Percentiles rank a stretch among this genome's conserved stretches.
Evolutionary conservation across 2,888 invertebrate genomes (phyloP).

Genomic region (Aphrophora alni): DNA sequence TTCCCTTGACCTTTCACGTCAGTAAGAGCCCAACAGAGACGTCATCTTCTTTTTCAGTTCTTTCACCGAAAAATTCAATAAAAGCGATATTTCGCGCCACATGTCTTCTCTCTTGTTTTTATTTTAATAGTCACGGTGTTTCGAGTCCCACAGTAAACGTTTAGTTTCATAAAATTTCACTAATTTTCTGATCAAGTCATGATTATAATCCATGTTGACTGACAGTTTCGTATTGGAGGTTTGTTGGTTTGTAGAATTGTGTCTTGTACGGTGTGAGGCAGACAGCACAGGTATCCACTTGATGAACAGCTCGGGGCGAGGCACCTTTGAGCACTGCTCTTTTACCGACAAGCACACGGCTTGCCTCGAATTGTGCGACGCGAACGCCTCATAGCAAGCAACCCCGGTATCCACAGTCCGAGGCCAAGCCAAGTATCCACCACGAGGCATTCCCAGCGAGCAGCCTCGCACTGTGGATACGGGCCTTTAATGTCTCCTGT

Average conservation of each 20-base stretch:
- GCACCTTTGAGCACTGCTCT: conserved; percentile 38
- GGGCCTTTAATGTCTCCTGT: too few species aligned
- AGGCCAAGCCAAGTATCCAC: conserved; percentile 32
- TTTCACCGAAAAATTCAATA: neutral
- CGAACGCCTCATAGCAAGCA: conserved; percentile 34
- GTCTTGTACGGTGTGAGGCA: conserved; percentile 26
- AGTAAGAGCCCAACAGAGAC: conserved; percentile 29
- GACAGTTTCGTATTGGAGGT: conserved; percentile 28
- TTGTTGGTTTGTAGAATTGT: conserved; percentile 35
- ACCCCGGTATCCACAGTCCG: conserved; percentile 31
- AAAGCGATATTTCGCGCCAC: conserved; percentile 22
- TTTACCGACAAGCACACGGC: conserved; percentile 39
- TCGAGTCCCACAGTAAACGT: conserved; percentile 30
- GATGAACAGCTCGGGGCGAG: conserved; percentile 23
- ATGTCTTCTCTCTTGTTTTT: conserved; percentile 32
- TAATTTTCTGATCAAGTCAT: conserved; percentile 28
- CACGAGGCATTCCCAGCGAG: conserved; percentile 29
- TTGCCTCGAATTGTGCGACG: conserved; percentile 34
- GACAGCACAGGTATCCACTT: conserved; percentile 30
- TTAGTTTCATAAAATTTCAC: conserved; percentile 26
- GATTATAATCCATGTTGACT: conserved; percentile 18
- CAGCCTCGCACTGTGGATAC: conserved; percentile 37
- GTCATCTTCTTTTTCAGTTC: conserved; percentile 17
- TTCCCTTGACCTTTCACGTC: conserved; percentile 31
- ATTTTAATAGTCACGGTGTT: conserved; percentile 29